Evolutionary conservation across 2,113 vertebrate genomes (phyloP), one percentile per base, ranked within the genome.

Genomic region (Lagenorhynchus albirostris): DNA sequence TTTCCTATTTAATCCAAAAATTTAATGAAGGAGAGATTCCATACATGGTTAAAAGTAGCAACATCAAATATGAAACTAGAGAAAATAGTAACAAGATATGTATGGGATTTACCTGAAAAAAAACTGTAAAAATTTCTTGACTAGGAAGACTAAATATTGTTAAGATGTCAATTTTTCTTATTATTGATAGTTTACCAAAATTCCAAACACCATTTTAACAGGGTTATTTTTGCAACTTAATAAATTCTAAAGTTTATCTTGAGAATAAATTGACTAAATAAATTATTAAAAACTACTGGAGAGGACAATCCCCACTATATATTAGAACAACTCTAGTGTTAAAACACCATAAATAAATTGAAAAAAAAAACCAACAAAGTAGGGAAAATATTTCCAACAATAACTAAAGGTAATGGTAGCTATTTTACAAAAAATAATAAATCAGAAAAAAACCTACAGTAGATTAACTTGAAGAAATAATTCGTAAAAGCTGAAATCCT

Each of bases 391-490:
- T 74, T 93, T 93, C 11, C 33, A 82, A 44, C 11, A 50, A 68
- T 71, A 73, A 73, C n/a, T 94, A n/a, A 11, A 83, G 26, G 60
- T 84, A 82, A 84, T 58, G 41, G 6, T 85, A 60, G 15, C 36
- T 81, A 65, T 89, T 97, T 91, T 74, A 86, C 26, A 84, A 77
- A 71, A 13, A 26, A 60, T 50, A 3, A 67, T 44, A 44, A 26
- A 38, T 82, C 38, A 47, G 41, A 4, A 47, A 70, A 62, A 80
- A 85, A 71, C 67, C 31, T 44, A 58, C 11, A 81, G 53, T 55
- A 73, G 11, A 82, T 53, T 92, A 89, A 82, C 33, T 58, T 83
- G 74, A 97, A 94, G 44, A 87, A 89, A 79, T 89, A 76, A 67
- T 88, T 91, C 17, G n/a, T 36, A 90, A 58, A 90, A 92, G 1